Evolutionary conservation across 2,888 invertebrate species (phyloP).

Genomic region (Nomada ruficornis): DNA sequence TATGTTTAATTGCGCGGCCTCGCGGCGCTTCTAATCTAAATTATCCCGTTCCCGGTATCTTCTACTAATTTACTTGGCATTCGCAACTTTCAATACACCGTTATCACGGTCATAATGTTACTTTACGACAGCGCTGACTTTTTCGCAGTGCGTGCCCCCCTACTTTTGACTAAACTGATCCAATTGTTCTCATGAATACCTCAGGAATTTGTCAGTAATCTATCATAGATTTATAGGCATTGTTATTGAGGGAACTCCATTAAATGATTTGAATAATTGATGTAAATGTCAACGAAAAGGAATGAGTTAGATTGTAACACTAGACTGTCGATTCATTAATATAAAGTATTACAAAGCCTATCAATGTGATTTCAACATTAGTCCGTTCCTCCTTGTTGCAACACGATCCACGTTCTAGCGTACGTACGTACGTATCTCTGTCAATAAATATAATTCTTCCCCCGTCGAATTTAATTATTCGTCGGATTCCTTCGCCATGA

Average conservation of each 20-base stretch:
- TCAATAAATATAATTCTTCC: not conserved
- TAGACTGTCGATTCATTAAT: no score
- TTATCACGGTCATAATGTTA: conserved; percentile 50
- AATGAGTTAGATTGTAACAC: no score
- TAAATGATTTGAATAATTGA: no score
- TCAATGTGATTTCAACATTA: not conserved
- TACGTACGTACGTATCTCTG: not conserved
- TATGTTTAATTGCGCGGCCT: conserved; percentile 57
- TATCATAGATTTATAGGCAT: no score
- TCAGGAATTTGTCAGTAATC: no score
- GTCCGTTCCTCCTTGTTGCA: not conserved
- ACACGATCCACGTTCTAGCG: conserved; percentile 11
- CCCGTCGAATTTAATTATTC: conserved; percentile 24
- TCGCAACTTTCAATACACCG: conserved; percentile 48
- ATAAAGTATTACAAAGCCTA: no score
- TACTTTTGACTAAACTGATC: not conserved
- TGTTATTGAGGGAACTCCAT: no score
- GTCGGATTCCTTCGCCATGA: conserved; percentile 19
- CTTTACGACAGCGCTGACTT: conserved; percentile 31
- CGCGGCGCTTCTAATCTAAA: conserved; percentile 55
- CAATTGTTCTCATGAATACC: not conserved
- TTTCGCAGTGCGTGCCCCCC: not conserved
- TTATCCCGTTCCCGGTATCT: conserved; percentile 52
- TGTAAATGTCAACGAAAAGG: no score
- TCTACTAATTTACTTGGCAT: conserved; percentile 50